phyloP scores from a whole-genome alignment of 2,113 vertebrate species.

The Epinephelus lanceolatus region DNA sequence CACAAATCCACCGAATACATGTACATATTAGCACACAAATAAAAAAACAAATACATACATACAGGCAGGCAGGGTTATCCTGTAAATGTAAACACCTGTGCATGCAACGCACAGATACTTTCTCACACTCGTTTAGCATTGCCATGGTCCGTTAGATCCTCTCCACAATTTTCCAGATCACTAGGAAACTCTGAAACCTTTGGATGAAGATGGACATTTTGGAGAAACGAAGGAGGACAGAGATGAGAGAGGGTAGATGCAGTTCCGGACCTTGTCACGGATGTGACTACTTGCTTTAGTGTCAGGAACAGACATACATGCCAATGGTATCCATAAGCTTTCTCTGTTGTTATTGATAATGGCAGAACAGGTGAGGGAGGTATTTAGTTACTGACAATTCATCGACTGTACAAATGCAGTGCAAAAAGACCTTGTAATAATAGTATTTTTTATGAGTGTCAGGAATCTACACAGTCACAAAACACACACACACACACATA shows the following conservation, averaged over 20 bases:
- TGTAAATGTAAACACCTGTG: neutral
- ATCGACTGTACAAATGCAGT: neutral
- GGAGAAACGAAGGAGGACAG: constrained; percentile 15
- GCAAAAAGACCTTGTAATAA: neutral
- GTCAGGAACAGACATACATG: constrained; percentile 25
- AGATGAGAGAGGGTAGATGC: constrained; percentile 10
- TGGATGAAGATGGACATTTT: constrained; percentile 24
- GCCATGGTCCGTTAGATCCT: constrained; percentile 7
- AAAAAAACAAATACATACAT: neutral
- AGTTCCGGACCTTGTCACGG: neutral
- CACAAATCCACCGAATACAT: neutral
- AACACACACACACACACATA: neutral
- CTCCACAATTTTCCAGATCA: constrained; percentile 35
- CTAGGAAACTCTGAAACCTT: constrained; percentile 53
- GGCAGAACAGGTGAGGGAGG: neutral
- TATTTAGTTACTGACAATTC: constrained; percentile 11
- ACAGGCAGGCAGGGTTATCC: neutral
- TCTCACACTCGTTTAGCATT: neutral
- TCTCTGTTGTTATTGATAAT: neutral
- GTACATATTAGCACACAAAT: neutral
- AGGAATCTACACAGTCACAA: constrained; percentile 25
- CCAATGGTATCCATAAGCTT: neutral
- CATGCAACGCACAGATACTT: neutral
- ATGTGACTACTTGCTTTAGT: constrained; percentile 28
- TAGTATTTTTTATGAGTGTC: constrained; percentile 16